A percentile compares a stretch with the other conserved stretches of the same genome.
phyloP scores from a whole-genome alignment of 2,888 invertebrate species.

The Camponotus fellah region DNA sequence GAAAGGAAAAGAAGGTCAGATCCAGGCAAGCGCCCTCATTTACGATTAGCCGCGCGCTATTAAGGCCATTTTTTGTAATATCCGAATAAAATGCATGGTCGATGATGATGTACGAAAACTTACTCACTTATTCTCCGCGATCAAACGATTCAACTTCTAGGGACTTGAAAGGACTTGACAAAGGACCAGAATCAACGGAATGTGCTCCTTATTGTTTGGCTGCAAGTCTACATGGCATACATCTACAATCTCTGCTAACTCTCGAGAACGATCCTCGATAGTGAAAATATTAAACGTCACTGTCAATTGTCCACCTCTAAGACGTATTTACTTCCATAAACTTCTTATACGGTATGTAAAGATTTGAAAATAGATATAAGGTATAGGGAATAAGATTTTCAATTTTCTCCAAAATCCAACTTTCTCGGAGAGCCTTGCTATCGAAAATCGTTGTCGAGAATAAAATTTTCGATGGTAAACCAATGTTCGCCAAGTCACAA shows the following conservation, averaged over 20 bases:
- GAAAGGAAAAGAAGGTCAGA: conserved; percentile 69
- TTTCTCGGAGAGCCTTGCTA: background rate
- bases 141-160: conserved; percentile 40
- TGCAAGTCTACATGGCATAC: conserved; percentile 13
- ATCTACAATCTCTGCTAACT: background rate
- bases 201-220: conserved; percentile 16
- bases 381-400: background rate
- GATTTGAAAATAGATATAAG: background rate
- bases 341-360: background rate
- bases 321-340: background rate
- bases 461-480: conserved; percentile 9
- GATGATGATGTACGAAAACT: conserved; percentile 70
- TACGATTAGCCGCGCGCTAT: conserved; percentile 79
- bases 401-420: background rate
- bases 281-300: background rate
- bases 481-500: conserved; percentile 9
- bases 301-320: background rate
- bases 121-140: conserved; percentile 41
- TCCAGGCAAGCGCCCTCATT: conserved; percentile 75
- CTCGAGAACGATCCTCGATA: conserved; percentile 13
- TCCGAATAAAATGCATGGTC: conserved; percentile 84
- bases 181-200: conserved; percentile 8
- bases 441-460: conserved; percentile 24
- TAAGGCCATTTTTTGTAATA: conserved; percentile 83
- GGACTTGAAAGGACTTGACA: background rate